phyloP scores from a whole-genome alignment of 2,797 vertebrate species.

The Xyrichtys novacula region DNA sequence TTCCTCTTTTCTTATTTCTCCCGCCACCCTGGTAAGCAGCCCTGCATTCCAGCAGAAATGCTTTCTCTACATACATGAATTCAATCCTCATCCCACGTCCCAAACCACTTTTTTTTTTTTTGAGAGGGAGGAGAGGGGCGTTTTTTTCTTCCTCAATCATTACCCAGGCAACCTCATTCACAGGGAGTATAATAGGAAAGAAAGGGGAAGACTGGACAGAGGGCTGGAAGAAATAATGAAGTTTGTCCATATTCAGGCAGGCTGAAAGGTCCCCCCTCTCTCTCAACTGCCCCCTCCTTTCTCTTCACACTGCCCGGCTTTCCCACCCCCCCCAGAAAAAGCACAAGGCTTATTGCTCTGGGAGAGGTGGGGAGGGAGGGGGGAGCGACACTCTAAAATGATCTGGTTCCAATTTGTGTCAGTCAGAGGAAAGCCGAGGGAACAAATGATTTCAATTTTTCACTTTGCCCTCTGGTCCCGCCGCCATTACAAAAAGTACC shows the following conservation, averaged over 20 bases:
- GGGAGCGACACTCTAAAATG: constrained; percentile 65
- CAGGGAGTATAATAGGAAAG: constrained; percentile 85
- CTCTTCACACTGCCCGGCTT: constrained; percentile 74
- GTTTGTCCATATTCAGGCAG: constrained; percentile 90
- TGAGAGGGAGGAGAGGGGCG: constrained; percentile 75
- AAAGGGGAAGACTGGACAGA: constrained; percentile 88
- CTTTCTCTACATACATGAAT: constrained; percentile 77
- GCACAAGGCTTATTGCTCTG: constrained; percentile 75
- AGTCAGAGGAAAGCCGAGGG: constrained; percentile 72
- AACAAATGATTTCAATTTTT: constrained; percentile 74
- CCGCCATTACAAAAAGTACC: constrained; percentile 64
- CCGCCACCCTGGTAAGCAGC: constrained; percentile 60
- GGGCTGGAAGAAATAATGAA: constrained; percentile 88
- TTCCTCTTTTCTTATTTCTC: constrained; percentile 68
- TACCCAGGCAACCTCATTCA: constrained; percentile 90
- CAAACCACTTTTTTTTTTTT: constrained; percentile 67
- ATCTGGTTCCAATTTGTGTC: constrained; percentile 85
- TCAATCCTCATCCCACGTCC: constrained; percentile 73
- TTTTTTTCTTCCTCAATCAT: constrained; percentile 86
- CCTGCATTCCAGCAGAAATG: constrained; percentile 73
- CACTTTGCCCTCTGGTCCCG: constrained; percentile 50
- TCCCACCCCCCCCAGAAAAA: constrained; percentile 73
- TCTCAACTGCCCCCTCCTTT: constrained; percentile 72
- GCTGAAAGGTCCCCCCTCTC: constrained; percentile 83
- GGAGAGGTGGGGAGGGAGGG: constrained; percentile 55